A percentile compares a stretch with the other conserved stretches of the same genome.
phyloP scores from a whole-genome alignment of 2,888 invertebrate species.

The Drosophila cognata region DNA sequence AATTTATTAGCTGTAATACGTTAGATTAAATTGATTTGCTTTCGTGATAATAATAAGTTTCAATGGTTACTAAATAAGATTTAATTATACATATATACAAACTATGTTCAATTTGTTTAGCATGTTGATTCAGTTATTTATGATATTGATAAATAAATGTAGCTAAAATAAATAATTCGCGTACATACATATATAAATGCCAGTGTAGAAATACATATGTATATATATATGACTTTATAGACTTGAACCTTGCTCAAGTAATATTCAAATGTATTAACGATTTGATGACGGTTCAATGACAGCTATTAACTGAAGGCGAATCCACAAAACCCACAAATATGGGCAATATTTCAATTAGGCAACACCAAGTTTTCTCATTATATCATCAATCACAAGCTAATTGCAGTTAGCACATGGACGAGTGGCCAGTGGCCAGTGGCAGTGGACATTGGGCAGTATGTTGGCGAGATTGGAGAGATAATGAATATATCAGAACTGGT shows the following conservation, averaged over 20 bases:
- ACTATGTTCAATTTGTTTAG: background rate
- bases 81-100: background rate
- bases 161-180: background rate
- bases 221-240: no score
- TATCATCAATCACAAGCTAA: background rate
- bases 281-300: background rate
- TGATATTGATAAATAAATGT: slow-evolving; percentile 1
- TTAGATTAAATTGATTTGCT: background rate
- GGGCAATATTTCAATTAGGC: background rate
- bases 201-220: background rate
- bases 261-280: background rate
- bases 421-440: background rate
- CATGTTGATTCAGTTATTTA: background rate
- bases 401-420: background rate
- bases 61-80: background rate
- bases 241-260: background rate
- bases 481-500: slow-evolving; percentile 72
- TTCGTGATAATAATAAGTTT: slow-evolving; percentile 9
- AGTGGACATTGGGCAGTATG: slow-evolving; percentile 8
- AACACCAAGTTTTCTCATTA: background rate
- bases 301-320: background rate
- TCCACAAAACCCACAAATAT: background rate
- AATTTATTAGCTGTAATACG: background rate
- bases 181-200: background rate
- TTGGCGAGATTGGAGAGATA: background rate